Evolutionary conservation across 1,140 invertebrate species (phyloP).

Genomic region (Orchestia grillus): DNA sequence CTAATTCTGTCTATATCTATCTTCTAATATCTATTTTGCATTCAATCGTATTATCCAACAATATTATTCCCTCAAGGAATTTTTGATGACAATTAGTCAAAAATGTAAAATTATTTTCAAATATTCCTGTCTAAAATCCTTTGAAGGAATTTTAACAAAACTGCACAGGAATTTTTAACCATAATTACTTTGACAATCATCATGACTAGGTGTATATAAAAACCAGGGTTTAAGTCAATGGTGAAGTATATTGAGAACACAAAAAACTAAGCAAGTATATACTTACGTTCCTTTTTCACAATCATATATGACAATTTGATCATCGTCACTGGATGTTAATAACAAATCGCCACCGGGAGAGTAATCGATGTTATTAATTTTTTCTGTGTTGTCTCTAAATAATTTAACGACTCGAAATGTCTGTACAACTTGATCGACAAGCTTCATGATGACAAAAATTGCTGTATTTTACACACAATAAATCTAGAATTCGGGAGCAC

Average conservation of each 20-base stretch:
- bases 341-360: conserved; percentile 94
- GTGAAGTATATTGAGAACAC: too few relatives aligned
- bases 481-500: not conserved
- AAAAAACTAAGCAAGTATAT: too few relatives aligned
- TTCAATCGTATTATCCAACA: too few relatives aligned
- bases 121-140: not conserved
- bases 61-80: too few relatives aligned
- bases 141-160: not conserved
- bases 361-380: conserved; percentile 98
- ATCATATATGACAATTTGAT: conserved; percentile 99
- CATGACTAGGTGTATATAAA: too few relatives aligned
- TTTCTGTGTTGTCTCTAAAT: conserved; percentile 96
- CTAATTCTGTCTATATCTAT: too few relatives aligned
- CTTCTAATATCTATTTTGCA: too few relatives aligned
- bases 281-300: conserved; percentile 87
- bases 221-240: too few relatives aligned
- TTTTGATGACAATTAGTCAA: too few relatives aligned
- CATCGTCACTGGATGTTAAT: conserved; percentile 98
- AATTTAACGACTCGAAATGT: conserved; percentile 95
- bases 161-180: too few relatives aligned
- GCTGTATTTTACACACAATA: not conserved
- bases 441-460: conserved; percentile 79
- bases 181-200: not conserved
- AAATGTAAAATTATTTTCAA: too few relatives aligned
- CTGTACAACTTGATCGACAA: conserved; percentile 92